Percentiles rank a stretch among this genome's conserved stretches.
These are phyloP conservation scores for Tiliacea aurago DNA, from an alignment of 2,888 invertebrate species.

Conservation along the genomic window DNA sequence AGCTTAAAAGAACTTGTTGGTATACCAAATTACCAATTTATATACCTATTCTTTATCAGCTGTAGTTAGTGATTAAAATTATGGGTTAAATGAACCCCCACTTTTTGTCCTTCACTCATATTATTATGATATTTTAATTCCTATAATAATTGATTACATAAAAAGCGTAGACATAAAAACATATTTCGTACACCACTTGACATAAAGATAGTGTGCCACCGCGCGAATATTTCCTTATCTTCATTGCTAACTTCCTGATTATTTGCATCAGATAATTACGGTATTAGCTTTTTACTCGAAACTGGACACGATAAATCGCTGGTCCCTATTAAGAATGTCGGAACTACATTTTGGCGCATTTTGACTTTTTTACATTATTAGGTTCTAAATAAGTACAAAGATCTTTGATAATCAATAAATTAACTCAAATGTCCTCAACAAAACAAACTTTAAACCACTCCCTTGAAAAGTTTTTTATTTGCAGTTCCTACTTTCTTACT, in stretches of 20 bases:
- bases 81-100: background rate
- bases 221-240: constrained; percentile 33
- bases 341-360: too few relatives aligned
- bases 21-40: too few relatives aligned
- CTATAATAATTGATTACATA: background rate
- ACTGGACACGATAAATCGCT: too few relatives aligned
- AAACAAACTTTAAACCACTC: too few relatives aligned
- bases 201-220: constrained; percentile 13
- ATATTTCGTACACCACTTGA: constrained; percentile 49
- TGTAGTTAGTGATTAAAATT: background rate
- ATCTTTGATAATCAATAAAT: too few relatives aligned
- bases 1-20: too few relatives aligned
- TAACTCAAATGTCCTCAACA: too few relatives aligned
- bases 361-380: too few relatives aligned
- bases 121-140: background rate
- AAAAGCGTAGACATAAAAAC: background rate
- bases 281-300: constrained; percentile 37
- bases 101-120: background rate
- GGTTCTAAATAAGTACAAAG: too few relatives aligned
- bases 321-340: too few relatives aligned
- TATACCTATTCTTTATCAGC: background rate
- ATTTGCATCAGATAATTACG: constrained; percentile 44
- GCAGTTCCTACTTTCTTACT: too few relatives aligned
- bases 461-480: too few relatives aligned
- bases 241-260: constrained; percentile 52